phyloP scores from a whole-genome alignment of 2,888 invertebrate species.

The Trissoscelio sp. region DNA sequence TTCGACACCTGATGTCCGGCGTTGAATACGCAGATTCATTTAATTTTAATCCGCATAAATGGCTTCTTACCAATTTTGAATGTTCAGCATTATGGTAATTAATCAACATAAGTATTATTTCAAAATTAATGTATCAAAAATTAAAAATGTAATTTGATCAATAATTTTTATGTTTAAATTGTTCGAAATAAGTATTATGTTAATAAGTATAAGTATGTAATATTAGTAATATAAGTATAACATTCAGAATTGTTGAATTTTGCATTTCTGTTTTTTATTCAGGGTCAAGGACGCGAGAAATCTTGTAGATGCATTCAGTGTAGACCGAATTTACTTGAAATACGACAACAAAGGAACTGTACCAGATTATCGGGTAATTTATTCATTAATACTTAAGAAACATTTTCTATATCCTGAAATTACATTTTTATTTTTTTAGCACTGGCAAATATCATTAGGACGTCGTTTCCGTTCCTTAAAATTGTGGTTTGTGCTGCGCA shows the following conservation, averaged over 20 bases:
- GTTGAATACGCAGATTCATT: constrained; percentile 94
- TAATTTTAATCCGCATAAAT: constrained; percentile 98
- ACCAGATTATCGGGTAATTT: constrained; percentile 86
- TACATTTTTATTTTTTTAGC: constrained; percentile 84
- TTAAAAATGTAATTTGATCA: too few species aligned
- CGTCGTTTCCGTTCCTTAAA: constrained; percentile 95
- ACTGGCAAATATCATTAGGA: constrained; percentile 95
- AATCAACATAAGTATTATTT: too few species aligned
- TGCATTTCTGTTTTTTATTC: constrained; percentile 20
- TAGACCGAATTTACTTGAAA: constrained; percentile 94
- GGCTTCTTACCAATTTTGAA: constrained; percentile 97
- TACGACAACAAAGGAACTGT: constrained; percentile 88
- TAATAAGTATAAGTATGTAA: too few species aligned
- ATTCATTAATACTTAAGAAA: not conserved
- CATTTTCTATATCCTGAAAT: too few species aligned
- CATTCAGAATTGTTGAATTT: too few species aligned
- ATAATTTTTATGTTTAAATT: too few species aligned
- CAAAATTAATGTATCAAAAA: too few species aligned
- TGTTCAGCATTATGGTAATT: constrained; percentile 96
- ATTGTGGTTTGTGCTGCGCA: constrained; percentile 95
- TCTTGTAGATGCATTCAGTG: constrained; percentile 93
- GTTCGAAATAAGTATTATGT: too few species aligned
- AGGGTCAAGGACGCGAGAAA: constrained; percentile 89
- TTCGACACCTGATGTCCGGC: constrained; percentile 90
- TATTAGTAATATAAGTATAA: too few species aligned